phyloP scores from a whole-genome alignment of 2,888 invertebrate species.

The Andrena bicolor region DNA sequence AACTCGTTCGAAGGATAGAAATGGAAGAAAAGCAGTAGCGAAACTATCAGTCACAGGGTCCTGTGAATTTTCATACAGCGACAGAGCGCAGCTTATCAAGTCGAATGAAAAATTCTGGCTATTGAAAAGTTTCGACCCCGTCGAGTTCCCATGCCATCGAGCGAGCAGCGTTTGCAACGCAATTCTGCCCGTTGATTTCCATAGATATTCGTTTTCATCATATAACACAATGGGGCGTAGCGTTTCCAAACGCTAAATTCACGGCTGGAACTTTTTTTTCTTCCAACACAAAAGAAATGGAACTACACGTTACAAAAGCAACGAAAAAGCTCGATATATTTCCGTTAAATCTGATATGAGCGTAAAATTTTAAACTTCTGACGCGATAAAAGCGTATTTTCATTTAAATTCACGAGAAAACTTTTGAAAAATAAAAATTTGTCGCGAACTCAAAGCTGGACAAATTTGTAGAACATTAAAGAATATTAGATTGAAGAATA shows the following conservation, averaged over 20 bases:
- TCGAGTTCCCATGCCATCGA: constrained; percentile 32
- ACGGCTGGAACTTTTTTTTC: background rate
- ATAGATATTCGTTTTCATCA: constrained; percentile 61
- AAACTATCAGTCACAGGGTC: constrained; percentile 21
- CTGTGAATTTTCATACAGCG: constrained; percentile 41
- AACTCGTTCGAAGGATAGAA: background rate
- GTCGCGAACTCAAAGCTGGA: too few species aligned
- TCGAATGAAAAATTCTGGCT: constrained; percentile 18
- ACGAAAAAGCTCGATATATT: too few species aligned
- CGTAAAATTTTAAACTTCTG: too few species aligned
- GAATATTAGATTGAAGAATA: too few species aligned
- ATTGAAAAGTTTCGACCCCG: constrained; percentile 28
- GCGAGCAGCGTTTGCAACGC: constrained; percentile 39
- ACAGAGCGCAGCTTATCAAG: constrained; percentile 48
- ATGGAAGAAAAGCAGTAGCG: background rate
- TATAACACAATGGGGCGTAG: background rate
- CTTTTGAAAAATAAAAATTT: too few species aligned
- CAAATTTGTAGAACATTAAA: too few species aligned
- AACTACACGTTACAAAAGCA: too few species aligned
- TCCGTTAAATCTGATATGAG: too few species aligned
- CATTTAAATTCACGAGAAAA: too few species aligned
- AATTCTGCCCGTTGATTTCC: constrained; percentile 55
- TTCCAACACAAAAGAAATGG: background rate
- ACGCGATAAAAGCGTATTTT: too few species aligned
- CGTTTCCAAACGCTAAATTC: constrained; percentile 5